Evolutionary conservation across 2,113 vertebrate species (phyloP), one percentile per base, ranked within the genome.

Genomic region (Gobiocypris rarus): DNA sequence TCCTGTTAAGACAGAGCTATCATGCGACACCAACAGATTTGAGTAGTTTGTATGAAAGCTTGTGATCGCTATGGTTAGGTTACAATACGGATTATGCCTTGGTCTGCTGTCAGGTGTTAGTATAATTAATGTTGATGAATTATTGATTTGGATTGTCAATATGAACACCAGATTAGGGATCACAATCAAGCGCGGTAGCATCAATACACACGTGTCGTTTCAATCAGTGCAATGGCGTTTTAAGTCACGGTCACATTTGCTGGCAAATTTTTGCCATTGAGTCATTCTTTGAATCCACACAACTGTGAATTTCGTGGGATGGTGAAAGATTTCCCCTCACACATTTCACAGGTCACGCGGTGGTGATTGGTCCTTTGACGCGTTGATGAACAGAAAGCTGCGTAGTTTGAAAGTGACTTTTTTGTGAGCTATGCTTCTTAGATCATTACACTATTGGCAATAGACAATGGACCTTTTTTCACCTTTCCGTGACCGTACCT

Each of bases 71-170:
- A 24, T n/a, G 41, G 2, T 17, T 48, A 4, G 24, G 38, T 74
- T 22, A 74, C 2, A 1, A 26, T 76, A 82, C 48, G n/a, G 48
- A 63, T 50, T 22, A 14, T 26, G 22, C 75, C 15, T 15, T 17
- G 73, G 58, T 22, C 41, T 34, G 48, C 7, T 28, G 10, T 77
- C 52, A 28, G 58, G 54, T 77, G 52, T 63, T 31, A 6, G 54
- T n/a, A n/a, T 81, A 31, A 75, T 76, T 81, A 19, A 41, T 58
- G n/a, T 24, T 31, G 59, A 56, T 69, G 24, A 54, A 59, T 61
- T n/a, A 70, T 59, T 41, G 67, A 80, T 80, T 45, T 24, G 34
- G 67, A 38, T 19, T 26, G 76, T 69, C 52, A 38, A 52, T 61
- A 54, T 22, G 11, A 24, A 41, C 17, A 43, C 15, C 56, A 38